Evolutionary conservation across 2,888 invertebrate genomes (phyloP).

Genomic region (Lucinisca nassula): DNA sequence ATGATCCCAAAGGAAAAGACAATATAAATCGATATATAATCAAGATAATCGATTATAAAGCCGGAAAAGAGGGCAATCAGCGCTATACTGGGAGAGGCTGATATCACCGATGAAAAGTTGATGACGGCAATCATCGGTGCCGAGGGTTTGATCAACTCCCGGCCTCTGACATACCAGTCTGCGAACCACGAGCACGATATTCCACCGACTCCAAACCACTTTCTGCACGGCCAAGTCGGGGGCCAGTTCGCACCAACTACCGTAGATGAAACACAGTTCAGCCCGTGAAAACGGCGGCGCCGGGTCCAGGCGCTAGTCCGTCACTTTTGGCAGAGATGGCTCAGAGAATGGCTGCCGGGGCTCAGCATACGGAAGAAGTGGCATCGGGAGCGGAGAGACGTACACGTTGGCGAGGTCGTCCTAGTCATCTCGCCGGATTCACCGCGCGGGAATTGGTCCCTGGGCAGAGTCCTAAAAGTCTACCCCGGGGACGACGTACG

Average conservation of each 20-base stretch:
- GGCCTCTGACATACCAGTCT: conserved; percentile 60
- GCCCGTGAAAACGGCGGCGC: not conserved
- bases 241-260: not conserved
- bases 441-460: no score
- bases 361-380: conserved; percentile 7
- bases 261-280: not conserved
- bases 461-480: no score
- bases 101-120: conserved; percentile 66
- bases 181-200: conserved; percentile 38
- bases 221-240: conserved; percentile 48
- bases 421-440: no score
- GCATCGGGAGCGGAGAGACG: conserved; percentile 10
- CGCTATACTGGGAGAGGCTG: conserved; percentile 50
- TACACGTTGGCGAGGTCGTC: no score
- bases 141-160: conserved; percentile 61
- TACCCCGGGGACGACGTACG: no score
- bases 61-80: conserved; percentile 65
- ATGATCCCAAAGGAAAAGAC: no score
- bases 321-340: not conserved
- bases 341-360: conserved; percentile 43
- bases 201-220: conserved; percentile 67
- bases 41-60: conserved; percentile 65
- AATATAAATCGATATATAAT: no score
- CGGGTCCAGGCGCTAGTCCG: not conserved
- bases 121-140: conserved; percentile 61